Evolutionary conservation across 2,888 invertebrate genomes (phyloP), one percentile per base, ranked within the genome.

Genomic region (Imbricaverruca yamaguchii): DNA sequence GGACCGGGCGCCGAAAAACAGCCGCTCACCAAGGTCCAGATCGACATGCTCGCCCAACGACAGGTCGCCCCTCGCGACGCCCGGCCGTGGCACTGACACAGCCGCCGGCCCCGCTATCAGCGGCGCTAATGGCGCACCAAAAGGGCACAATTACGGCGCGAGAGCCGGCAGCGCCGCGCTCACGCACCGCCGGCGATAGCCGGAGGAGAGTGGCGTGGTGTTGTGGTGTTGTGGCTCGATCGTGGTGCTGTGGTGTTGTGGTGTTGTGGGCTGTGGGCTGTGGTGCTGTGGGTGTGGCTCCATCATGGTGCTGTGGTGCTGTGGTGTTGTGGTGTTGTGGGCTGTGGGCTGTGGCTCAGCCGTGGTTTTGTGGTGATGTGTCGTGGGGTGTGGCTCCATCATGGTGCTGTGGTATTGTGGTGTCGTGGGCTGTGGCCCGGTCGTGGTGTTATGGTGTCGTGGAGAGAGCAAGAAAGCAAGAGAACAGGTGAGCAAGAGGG

Each of bases 271-370:
- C 39, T 39, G 39, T 39, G 39, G 39, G 2, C 82, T 0, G 85
- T 86, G 65, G 85, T 84, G 77, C n/a, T n/a, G n/a, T n/a, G 84
- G 85, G 81, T 84, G 85, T 74, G 86, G 86, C 82, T 86, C 86
- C 80, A 85, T 84, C 82, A 86, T 86, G 80, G 86, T 86, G 80
- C 86, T 85, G 57, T 84, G 84, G 65, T 65, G 65, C 4, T 4
- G 39, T 39, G n/a, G n/a, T n/a, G n/a, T n/a, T n/a, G n/a, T n/a
- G n/a, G n/a, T n/a, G n/a, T n/a, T n/a, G n/a, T n/a, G n/a, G n/a
- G 65, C 4, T 4, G 39, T 39, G 39, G 39, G 2, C 39, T 39
- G 39, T 39, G 39, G 39, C 39, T 39, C 39, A n/a, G 39, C 4
- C 4, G 39, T 39, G 85, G 83, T 57, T 84, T 85, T 85, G 39